Percentiles rank a stretch among this genome's conserved stretches.
Conservation (phyloP, 2,113 vertebrate species). For the Mormoops blainvillei region DNA sequence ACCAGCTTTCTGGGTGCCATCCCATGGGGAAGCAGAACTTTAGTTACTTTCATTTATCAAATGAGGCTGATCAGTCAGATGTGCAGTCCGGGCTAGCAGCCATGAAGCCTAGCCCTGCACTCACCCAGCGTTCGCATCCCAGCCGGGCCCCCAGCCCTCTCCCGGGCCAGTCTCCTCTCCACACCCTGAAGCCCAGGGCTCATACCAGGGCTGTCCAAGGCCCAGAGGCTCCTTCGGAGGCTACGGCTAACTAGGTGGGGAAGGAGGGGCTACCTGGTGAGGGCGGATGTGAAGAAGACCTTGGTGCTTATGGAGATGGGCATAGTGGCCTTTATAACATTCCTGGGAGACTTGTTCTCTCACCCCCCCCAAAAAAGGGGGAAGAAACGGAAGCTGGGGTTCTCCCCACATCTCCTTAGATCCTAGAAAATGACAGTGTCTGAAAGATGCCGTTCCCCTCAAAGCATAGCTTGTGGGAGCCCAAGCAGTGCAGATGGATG, state of each 20-base stretch:
- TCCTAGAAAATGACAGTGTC: neutral
- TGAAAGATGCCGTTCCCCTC: neutral
- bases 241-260: neutral
- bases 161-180: neutral
- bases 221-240: neutral
- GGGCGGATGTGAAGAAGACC: neutral
- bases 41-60: neutral
- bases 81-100: neutral
- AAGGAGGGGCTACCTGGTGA: neutral
- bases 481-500: neutral
- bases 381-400: neutral
- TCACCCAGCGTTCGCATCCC: neutral
- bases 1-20: neutral
- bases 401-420: neutral
- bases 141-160: neutral
- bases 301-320: neutral
- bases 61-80: neutral
- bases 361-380: neutral
- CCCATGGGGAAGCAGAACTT: neutral
- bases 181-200: neutral
- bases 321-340: neutral
- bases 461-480: neutral
- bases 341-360: neutral
- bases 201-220: neutral
- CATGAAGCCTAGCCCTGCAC: neutral